Evolutionary conservation across 2,888 invertebrate species (phyloP).

Genomic region (Stenchaetothrips biformis): DNA sequence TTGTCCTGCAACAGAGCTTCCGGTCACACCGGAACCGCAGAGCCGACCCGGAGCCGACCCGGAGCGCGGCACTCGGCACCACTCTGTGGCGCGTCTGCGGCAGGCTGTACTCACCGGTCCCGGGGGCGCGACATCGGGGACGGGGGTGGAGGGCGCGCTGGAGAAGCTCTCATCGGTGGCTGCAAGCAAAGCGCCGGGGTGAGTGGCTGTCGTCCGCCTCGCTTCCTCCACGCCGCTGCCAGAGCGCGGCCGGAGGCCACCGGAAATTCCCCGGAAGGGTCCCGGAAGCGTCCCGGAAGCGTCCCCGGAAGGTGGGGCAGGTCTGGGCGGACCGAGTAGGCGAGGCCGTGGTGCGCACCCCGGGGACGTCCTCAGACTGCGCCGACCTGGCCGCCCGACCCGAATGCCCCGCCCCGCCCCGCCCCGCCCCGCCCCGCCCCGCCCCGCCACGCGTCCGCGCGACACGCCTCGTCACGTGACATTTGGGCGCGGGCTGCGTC

Average conservation of each 20-base stretch:
- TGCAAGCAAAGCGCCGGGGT: not conserved
- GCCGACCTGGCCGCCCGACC: not conserved
- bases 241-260: too few species aligned
- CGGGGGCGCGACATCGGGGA: not conserved
- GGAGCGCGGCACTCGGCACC: not conserved
- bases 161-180: not conserved
- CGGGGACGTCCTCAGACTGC: constrained; percentile 20
- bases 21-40: not conserved
- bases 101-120: constrained; percentile 3
- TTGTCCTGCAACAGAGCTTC: constrained; percentile 44
- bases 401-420: not conserved
- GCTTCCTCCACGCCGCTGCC: not conserved
- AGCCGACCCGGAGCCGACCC: not conserved
- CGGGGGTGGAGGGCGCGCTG: not conserved
- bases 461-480: not conserved
- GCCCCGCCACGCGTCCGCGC: not conserved
- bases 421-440: not conserved
- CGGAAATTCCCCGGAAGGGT: too few species aligned
- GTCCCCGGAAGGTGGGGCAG: not conserved
- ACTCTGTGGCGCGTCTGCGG: not conserved
- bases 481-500: not conserved
- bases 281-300: not conserved
- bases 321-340: not conserved
- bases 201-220: not conserved
- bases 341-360: not conserved